A percentile compares a stretch with the other conserved stretches of the same genome.
Evolutionary conservation across 2,888 invertebrate genomes (phyloP).

Genomic region (Amaurobius ferox): DNA sequence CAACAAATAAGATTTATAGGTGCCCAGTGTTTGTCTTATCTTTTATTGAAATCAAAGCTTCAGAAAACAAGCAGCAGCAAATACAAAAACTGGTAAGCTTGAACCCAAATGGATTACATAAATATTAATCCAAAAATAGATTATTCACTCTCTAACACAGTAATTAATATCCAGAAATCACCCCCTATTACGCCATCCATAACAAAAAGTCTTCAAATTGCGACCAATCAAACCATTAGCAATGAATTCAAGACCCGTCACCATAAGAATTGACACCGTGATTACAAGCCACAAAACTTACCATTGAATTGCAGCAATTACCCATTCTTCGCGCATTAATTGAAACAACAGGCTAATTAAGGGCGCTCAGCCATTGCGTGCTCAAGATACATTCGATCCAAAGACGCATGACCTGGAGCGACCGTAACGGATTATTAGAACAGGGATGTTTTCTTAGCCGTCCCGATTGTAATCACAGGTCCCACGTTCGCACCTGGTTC

Average conservation of each 20-base stretch:
- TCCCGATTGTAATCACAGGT: neutral
- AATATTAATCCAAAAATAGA: too few species aligned
- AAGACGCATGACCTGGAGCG: neutral
- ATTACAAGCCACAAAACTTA: neutral
- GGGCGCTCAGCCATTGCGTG: neutral
- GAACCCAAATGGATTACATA: too few species aligned
- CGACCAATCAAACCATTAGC: constrained; percentile 2
- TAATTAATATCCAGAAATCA: too few species aligned
- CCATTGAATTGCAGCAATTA: neutral
- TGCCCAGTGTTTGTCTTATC: too few species aligned
- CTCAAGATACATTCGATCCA: neutral
- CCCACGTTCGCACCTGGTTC: constrained; percentile 10
- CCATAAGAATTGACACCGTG: neutral
- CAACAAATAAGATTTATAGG: too few species aligned
- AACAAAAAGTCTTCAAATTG: neutral
- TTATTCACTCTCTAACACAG: too few species aligned
- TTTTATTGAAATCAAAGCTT: too few species aligned
- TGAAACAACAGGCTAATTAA: neutral
- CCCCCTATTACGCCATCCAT: too few species aligned
- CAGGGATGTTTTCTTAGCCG: neutral
- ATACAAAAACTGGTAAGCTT: too few species aligned
- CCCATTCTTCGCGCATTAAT: neutral
- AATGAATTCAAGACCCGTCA: neutral
- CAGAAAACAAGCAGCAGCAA: too few species aligned
- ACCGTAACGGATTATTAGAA: constrained; percentile 1